phyloP scores from a whole-genome alignment of 1,140 invertebrate species.

The Muscidifurax raptorellus region DNA sequence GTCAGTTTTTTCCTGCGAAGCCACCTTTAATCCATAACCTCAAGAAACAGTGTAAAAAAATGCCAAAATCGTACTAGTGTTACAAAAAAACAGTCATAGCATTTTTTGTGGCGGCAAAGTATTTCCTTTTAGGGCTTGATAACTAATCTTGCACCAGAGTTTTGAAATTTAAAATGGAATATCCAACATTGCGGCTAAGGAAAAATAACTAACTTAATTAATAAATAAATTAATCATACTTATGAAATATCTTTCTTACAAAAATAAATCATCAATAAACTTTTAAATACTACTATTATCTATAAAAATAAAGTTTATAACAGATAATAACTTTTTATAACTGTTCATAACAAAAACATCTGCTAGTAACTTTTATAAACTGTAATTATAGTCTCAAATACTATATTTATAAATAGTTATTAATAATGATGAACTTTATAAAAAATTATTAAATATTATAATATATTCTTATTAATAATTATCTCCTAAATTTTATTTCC shows the following conservation, averaged over 20 bases:
- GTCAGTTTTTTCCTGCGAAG: not conserved
- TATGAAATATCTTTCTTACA: too few relatives aligned
- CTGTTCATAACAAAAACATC: not conserved
- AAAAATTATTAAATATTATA: not conserved
- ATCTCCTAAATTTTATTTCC: not conserved
- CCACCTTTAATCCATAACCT: not conserved
- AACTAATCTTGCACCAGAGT: conserved; percentile 1
- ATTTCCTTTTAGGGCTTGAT: conserved; percentile 5
- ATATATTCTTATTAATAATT: not conserved
- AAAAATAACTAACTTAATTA: too few relatives aligned
- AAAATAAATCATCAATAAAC: too few relatives aligned
- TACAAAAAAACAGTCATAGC: not conserved
- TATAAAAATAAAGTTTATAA: too few relatives aligned
- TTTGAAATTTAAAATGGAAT: not conserved
- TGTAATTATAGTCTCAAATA: not conserved
- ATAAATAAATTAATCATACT: too few relatives aligned
- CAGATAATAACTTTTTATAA: not conserved
- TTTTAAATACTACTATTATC: too few relatives aligned
- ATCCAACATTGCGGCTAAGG: not conserved
- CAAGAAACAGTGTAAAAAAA: conserved; percentile 1
- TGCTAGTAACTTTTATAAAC: conserved; percentile 2
- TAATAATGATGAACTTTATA: not conserved
- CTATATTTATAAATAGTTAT: conserved; percentile 6
- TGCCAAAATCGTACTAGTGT: not conserved
- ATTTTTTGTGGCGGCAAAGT: not conserved